Percentiles rank a stretch among this genome's conserved stretches.
These are phyloP conservation scores for Maniola hyperantus DNA, from an alignment of 2,888 invertebrate genomes.

Conservation along the genomic window DNA sequence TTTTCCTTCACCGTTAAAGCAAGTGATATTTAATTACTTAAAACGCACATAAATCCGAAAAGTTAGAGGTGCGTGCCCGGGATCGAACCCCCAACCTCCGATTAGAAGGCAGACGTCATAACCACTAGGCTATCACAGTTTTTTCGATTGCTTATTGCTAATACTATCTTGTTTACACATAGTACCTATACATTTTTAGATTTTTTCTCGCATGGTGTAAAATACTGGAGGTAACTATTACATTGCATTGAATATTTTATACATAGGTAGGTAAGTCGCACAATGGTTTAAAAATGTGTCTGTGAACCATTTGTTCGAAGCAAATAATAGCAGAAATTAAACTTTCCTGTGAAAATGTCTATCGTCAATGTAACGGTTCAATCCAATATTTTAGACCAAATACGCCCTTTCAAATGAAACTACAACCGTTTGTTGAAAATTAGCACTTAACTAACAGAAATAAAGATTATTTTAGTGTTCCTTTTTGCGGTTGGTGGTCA, in stretches of 20 bases:
- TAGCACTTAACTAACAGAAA: not conserved
- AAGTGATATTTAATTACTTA: too few species aligned
- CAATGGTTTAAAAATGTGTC: not conserved
- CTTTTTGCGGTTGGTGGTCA: not conserved
- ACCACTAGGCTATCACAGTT: too few species aligned
- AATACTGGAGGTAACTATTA: too few species aligned
- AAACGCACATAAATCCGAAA: too few species aligned
- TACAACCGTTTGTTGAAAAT: not conserved
- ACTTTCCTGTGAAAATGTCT: slow-evolving; percentile 31
- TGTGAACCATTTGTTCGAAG: not conserved
- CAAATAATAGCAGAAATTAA: slow-evolving; percentile 9
- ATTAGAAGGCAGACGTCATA: too few species aligned
- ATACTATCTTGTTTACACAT: too few species aligned
- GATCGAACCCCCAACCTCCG: too few species aligned
- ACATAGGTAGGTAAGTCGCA: not conserved
- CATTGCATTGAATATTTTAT: not conserved
- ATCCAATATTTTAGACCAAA: slow-evolving; percentile 23
- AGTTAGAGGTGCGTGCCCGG: too few species aligned
- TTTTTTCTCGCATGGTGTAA: not conserved
- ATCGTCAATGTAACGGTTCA: slow-evolving; percentile 26
- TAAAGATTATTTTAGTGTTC: slow-evolving; percentile 8
- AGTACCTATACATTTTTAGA: too few species aligned
- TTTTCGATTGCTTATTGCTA: too few species aligned
- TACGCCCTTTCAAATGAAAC: slow-evolving; percentile 13
- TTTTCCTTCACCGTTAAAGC: too few species aligned